Conservation (phyloP, 2,797 vertebrate species). For the Tolypeutes matacus region DNA sequence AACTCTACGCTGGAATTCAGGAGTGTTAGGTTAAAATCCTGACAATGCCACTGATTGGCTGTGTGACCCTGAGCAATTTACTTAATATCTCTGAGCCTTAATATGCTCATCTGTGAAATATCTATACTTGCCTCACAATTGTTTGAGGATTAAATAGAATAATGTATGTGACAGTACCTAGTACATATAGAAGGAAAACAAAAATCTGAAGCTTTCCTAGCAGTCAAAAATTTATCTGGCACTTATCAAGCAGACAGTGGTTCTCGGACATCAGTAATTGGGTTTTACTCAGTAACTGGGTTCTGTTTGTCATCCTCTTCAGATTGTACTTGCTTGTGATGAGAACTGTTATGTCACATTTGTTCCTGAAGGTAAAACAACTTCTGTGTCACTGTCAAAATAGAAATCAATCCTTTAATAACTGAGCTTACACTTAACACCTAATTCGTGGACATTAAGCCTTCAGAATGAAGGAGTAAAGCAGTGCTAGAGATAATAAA, state of each 20-base stretch:
- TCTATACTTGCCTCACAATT: background rate
- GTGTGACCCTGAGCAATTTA: background rate
- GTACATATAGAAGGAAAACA: background rate
- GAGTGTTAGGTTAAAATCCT: slow-evolving; percentile 41
- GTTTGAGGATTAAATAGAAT: background rate
- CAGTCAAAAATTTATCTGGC: background rate
- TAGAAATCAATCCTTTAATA: background rate
- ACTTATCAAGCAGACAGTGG: background rate
- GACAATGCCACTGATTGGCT: background rate
- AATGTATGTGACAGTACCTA: background rate
- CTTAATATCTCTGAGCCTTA: background rate
- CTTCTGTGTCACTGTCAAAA: background rate
- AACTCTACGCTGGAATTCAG: background rate
- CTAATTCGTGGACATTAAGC: background rate
- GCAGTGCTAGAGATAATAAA: background rate
- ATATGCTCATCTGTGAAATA: background rate
- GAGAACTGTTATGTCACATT: slow-evolving; percentile 9
- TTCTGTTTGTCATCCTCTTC: background rate
- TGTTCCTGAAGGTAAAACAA: slow-evolving; percentile 3
- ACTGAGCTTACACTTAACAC: background rate
- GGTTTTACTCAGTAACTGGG: background rate
- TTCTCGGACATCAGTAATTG: background rate
- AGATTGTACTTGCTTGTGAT: background rate
- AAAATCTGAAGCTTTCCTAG: background rate
- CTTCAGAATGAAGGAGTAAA: background rate